Evolutionary conservation across 2,113 vertebrate genomes (phyloP).

Genomic region (Passer domesticus): DNA sequence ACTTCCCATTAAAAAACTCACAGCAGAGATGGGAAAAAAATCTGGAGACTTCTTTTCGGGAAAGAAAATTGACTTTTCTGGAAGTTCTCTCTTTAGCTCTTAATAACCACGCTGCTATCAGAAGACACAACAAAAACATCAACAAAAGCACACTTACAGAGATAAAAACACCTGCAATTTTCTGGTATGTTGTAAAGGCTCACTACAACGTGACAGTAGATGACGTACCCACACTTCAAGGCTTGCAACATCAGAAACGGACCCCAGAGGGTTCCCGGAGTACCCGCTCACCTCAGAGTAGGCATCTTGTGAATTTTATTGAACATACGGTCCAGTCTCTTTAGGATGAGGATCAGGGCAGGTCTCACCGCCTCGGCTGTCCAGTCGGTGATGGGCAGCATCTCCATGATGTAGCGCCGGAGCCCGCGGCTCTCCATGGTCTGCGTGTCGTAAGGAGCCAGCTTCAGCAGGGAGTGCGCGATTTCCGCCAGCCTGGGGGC

Average conservation of each 20-base stretch:
- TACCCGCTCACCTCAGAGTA: conserved; percentile 91
- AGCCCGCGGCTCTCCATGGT: conserved; percentile 98
- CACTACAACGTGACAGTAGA: not conserved
- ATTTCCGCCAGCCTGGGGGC: conserved; percentile 90
- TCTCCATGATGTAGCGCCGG: conserved; percentile 95
- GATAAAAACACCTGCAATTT: not conserved
- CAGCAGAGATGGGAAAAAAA: not conserved
- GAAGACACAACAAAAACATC: conserved; percentile 10
- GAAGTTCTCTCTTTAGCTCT: not conserved
- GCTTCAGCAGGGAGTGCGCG: conserved; percentile 93
- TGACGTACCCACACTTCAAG: conserved; percentile 61
- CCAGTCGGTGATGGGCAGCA: conserved; percentile 99
- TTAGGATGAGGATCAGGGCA: conserved; percentile 97
- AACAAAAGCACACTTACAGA: conserved; percentile 27
- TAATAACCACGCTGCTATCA: not conserved
- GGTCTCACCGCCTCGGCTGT: conserved; percentile 93
- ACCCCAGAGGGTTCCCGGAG: conserved; percentile 21
- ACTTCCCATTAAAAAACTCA: not conserved
- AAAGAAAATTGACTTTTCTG: not conserved
- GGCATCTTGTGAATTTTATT: conserved; percentile 99
- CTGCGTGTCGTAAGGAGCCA: conserved; percentile 96
- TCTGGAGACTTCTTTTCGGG: not conserved
- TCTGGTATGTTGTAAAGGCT: not conserved
- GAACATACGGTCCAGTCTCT: conserved; percentile 99
- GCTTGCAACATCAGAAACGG: conserved; percentile 53